Conservation (phyloP, 2,797 vertebrate species). For the Parotocinclus haroldoi region DNA sequence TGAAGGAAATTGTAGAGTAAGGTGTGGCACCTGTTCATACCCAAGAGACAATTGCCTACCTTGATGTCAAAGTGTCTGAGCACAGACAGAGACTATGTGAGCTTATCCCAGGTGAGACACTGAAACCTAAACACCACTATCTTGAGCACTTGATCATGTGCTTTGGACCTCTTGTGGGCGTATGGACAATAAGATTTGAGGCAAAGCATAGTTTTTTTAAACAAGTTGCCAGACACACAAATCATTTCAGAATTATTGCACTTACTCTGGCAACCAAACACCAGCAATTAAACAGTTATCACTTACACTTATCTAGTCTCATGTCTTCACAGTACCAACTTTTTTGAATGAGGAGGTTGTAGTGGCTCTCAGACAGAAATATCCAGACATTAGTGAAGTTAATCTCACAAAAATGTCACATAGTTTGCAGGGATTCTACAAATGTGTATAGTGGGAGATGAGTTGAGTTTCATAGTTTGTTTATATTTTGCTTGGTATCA, state of each 20-base stretch:
- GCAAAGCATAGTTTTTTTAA: conserved; percentile 42
- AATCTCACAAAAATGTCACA: conserved; percentile 45
- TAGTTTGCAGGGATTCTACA: conserved; percentile 45
- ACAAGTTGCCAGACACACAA: conserved; percentile 35
- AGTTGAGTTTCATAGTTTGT: conserved; percentile 28
- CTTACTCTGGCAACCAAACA: conserved; percentile 44
- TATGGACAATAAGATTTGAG: conserved; percentile 33
- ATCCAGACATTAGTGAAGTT: conserved; percentile 45
- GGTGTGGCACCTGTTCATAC: conserved; percentile 45
- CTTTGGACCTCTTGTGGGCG: conserved; percentile 34
- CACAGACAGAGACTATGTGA: conserved; percentile 14
- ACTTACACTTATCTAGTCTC: conserved; percentile 38
- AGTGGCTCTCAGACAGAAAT: conserved; percentile 44
- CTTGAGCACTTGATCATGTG: conserved; percentile 39
- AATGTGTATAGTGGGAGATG: conserved; percentile 11
- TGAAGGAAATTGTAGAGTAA: conserved; percentile 47
- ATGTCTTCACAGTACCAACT: conserved; percentile 41
- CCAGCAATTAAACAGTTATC: conserved; percentile 45
- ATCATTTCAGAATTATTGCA: conserved; percentile 43
- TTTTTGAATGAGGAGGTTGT: conserved; percentile 49
- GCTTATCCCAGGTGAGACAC: neutral
- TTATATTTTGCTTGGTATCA: conserved; percentile 43
- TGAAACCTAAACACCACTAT: conserved; percentile 24
- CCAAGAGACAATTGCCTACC: conserved; percentile 16
- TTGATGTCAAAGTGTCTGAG: conserved; percentile 9